These are phyloP conservation scores for Gymnodraco acuticeps DNA, from an alignment of 2,797 vertebrate genomes.

Conservation along the genomic window DNA sequence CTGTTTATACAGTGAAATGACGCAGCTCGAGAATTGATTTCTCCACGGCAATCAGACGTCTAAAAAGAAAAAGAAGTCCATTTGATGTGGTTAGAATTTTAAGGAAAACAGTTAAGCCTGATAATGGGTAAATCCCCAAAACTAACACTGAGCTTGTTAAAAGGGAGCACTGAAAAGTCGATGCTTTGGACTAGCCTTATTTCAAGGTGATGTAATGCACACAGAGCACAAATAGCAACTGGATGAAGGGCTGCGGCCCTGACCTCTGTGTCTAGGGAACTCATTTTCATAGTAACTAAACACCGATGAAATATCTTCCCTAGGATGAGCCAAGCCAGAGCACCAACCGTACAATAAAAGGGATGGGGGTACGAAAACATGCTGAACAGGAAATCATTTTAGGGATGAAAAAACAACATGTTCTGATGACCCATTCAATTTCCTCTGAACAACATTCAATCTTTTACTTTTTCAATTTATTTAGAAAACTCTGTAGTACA, in stretches of 20 bases:
- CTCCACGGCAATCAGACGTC: slow-evolving; percentile 54
- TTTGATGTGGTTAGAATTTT: slow-evolving; percentile 78
- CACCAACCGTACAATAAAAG: slow-evolving; percentile 65
- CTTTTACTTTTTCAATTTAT: slow-evolving; percentile 56
- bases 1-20: slow-evolving; percentile 73
- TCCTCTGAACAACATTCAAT: slow-evolving; percentile 62
- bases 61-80: slow-evolving; percentile 63
- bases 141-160: slow-evolving; percentile 77
- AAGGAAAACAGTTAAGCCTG: slow-evolving; percentile 72
- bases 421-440: slow-evolving; percentile 68
- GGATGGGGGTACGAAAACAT: slow-evolving; percentile 68
- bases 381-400: slow-evolving; percentile 73
- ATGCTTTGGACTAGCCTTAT: slow-evolving; percentile 68
- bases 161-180: slow-evolving; percentile 71
- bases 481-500: slow-evolving; percentile 36
- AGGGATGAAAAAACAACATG: slow-evolving; percentile 66
- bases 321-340: slow-evolving; percentile 77
- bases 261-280: slow-evolving; percentile 78
- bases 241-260: slow-evolving; percentile 75
- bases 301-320: slow-evolving; percentile 73
- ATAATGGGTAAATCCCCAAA: slow-evolving; percentile 76
- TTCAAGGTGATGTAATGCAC: slow-evolving; percentile 82
- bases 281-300: slow-evolving; percentile 79
- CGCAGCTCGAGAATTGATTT: slow-evolving; percentile 70
- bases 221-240: slow-evolving; percentile 77